Base-by-base conservation (phyloP, 2,888 invertebrate species). In the Metellina segmentata region DNA sequence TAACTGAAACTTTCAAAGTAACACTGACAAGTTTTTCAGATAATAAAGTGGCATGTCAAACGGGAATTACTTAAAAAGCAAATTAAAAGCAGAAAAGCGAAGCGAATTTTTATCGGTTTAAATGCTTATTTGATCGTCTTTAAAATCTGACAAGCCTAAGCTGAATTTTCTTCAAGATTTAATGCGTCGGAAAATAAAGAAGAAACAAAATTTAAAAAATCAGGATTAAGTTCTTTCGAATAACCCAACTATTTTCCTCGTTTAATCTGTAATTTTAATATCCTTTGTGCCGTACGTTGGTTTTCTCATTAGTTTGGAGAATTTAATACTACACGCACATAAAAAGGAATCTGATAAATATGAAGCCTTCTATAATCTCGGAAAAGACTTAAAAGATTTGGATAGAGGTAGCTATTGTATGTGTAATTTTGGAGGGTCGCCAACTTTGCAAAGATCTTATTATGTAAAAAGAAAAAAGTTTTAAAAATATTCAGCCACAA, bases 201-300 rank as follows among this genome's bases (percentile, higher is more conserved):
- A 16, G 5, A n/a, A 20, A 52, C 9, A 51, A 78, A 52, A 78
- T 78, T 16, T 48, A 7, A 61, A 69, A 79, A 61, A 20, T 48
- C 7, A 8, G 34, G 20, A 20, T 53, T 61, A 52, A 9, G 52
- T 83, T 83, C 13, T 52, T 52, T 81, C 19, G 74, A 53, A 78
- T 53, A 71, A 74, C 34, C 34, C 53, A 75, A 16, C 52, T n/a
- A 61, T 74, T 85, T 85, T 34, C 8, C 85, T 48, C 20, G 19
- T 61, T 49, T 75, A 75, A 85, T 85, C 85, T 85, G 11, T 75
- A 85, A 85, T 85, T 85, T 85, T 85, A 61, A 85, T 85, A 85
- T 85, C 85, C n/a, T 75, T 85, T 85, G 75, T 85, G 74, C 53
- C n/a, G 52, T 34, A 53, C 72, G 70, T 52, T 69, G 70, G 69